Conservation (phyloP, 2,797 vertebrate genomes). For the Enteromius unitaeniatus region DNA sequence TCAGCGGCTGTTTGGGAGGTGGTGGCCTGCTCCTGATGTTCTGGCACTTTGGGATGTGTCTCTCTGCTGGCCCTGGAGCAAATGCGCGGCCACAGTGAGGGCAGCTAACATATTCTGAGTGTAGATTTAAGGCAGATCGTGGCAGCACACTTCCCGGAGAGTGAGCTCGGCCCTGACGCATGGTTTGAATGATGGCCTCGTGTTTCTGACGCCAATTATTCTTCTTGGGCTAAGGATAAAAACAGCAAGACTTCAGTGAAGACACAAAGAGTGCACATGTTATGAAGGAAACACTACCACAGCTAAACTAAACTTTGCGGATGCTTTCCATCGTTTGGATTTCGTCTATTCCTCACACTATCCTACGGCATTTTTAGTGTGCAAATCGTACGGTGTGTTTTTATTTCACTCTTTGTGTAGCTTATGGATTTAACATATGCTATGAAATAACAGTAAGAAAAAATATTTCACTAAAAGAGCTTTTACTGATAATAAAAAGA, state of each 20-base stretch:
- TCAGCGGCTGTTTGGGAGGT: slow-evolving; percentile 55
- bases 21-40: slow-evolving; percentile 75
- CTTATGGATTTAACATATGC: too few relatives aligned
- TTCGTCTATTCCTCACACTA: background rate
- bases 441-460: background rate
- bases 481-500: too few relatives aligned
- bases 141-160: slow-evolving; percentile 63
- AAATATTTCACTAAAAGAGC: background rate
- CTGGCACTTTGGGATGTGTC: slow-evolving; percentile 82
- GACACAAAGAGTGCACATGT: background rate
- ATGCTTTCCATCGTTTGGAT: too few relatives aligned
- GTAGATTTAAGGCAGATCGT: slow-evolving; percentile 62
- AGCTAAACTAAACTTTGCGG: background rate
- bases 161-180: slow-evolving; percentile 68
- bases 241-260: background rate
- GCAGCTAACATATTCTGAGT: slow-evolving; percentile 78
- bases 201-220: slow-evolving; percentile 79
- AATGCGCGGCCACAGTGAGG: slow-evolving; percentile 80
- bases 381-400: background rate
- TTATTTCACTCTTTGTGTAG: too few relatives aligned
- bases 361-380: background rate
- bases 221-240: slow-evolving; percentile 66
- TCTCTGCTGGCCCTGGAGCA: slow-evolving; percentile 75
- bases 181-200: slow-evolving; percentile 70
- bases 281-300: background rate